phyloP scores from a whole-genome alignment of 2,888 invertebrate species.

The Hemicrepidius hirtus region DNA sequence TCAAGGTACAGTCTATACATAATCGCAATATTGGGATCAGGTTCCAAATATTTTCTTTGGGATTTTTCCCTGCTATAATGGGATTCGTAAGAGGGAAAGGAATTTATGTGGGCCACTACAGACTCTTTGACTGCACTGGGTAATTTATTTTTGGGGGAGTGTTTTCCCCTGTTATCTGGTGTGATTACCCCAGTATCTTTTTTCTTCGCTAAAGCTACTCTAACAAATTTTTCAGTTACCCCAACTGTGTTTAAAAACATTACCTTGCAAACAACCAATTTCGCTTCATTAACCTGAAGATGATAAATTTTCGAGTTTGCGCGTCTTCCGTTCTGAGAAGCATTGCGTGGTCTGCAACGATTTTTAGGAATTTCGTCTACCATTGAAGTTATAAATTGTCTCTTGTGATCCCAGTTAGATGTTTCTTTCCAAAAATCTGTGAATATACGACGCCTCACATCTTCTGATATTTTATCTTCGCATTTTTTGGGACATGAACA shows the following conservation, averaged over 20 bases:
- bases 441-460: neutral
- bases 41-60: neutral
- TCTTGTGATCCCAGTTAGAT: slow-evolving; percentile 4
- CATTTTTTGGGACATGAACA: neutral
- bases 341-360: neutral
- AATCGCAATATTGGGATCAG: neutral
- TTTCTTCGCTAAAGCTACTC: neutral
- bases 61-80: slow-evolving; percentile 7
- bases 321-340: neutral
- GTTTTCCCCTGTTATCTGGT: neutral
- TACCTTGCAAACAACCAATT: neutral
- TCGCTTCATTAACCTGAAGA: neutral
- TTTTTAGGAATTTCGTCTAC: neutral
- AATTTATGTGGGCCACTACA: slow-evolving; percentile 9
- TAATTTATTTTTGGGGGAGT: neutral
- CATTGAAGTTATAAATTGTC: neutral
- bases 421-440: too few species aligned
- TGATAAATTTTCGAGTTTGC: neutral
- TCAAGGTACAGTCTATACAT: neutral
- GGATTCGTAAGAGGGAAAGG: slow-evolving; percentile 15
- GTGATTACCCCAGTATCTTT: neutral
- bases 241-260: slow-evolving; percentile 5
- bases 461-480: neutral
- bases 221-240: neutral
- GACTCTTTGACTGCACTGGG: neutral